Percentiles rank a stretch among this genome's conserved stretches.
phyloP scores from a whole-genome alignment of 2,113 vertebrate genomes.

The Sinocyclocheilus anshuiensis region DNA sequence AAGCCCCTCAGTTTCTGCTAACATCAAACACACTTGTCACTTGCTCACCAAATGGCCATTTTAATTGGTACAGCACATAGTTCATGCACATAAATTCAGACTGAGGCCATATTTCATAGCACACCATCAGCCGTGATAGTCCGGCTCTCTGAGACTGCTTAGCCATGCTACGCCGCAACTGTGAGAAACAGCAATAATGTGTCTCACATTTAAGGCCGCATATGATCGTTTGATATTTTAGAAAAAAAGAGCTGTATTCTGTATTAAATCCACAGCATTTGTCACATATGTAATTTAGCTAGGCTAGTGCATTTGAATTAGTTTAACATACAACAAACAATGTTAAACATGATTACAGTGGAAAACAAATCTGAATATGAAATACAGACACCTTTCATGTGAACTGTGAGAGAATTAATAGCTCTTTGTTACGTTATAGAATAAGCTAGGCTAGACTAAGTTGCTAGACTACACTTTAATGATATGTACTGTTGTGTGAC shows the following conservation, averaged over 20 bases:
- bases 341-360: background rate
- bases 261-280: background rate
- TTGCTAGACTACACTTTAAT: too few relatives aligned
- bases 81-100: constrained; percentile 57
- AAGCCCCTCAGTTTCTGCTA: constrained; percentile 40
- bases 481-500: too few relatives aligned
- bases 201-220: constrained; percentile 21
- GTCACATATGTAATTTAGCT: background rate
- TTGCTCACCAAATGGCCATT: constrained; percentile 54
- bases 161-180: constrained; percentile 16
- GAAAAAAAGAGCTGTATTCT: background rate
- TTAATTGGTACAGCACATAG: constrained; percentile 54
- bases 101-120: constrained; percentile 51
- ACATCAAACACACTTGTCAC: constrained; percentile 55
- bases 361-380: background rate
- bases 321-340: background rate
- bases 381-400: background rate
- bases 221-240: background rate
- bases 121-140: constrained; percentile 17
- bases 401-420: background rate
- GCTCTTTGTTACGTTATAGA: background rate
- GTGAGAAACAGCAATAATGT: constrained; percentile 45
- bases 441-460: background rate
- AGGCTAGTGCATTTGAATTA: background rate
- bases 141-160: constrained; percentile 31